Conservation (phyloP, 1,140 invertebrate species). For the Halotydeus destructor region DNA sequence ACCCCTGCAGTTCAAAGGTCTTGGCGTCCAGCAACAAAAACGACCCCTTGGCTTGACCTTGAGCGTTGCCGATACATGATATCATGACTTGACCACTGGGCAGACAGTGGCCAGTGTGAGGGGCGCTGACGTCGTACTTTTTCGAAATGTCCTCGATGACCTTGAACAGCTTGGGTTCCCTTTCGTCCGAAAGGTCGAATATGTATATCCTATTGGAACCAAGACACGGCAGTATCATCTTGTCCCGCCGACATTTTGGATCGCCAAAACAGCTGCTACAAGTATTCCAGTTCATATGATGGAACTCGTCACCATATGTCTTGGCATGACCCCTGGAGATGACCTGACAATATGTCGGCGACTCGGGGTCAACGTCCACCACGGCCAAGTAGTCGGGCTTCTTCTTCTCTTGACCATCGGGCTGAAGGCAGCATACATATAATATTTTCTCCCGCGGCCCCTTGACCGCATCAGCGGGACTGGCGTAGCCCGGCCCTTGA, state of each 20-base stretch:
- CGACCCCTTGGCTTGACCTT: constrained; percentile 46
- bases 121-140: constrained; percentile 43
- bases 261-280: constrained; percentile 69
- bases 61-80: constrained; percentile 62
- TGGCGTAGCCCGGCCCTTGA: constrained; percentile 23
- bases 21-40: constrained; percentile 72
- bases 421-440: constrained; percentile 66
- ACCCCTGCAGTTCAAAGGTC: constrained; percentile 41
- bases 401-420: constrained; percentile 28
- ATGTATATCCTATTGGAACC: constrained; percentile 65
- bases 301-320: constrained; percentile 64
- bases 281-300: constrained; percentile 88
- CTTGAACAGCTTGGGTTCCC: constrained; percentile 32
- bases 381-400: constrained; percentile 72
- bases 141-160: constrained; percentile 35
- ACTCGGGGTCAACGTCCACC: constrained; percentile 70
- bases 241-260: constrained; percentile 39
- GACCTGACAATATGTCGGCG: constrained; percentile 39
- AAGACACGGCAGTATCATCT: constrained; percentile 58
- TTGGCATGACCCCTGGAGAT: constrained; percentile 59
- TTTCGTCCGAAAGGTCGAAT: constrained; percentile 37
- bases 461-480: constrained; percentile 54
- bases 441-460: constrained; percentile 61
- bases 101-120: constrained; percentile 83
- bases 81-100: constrained; percentile 82